Evolutionary conservation across 1,140 invertebrate species (phyloP), one percentile per base, ranked within the genome.

Genomic region (Antheraea mylitta): DNA sequence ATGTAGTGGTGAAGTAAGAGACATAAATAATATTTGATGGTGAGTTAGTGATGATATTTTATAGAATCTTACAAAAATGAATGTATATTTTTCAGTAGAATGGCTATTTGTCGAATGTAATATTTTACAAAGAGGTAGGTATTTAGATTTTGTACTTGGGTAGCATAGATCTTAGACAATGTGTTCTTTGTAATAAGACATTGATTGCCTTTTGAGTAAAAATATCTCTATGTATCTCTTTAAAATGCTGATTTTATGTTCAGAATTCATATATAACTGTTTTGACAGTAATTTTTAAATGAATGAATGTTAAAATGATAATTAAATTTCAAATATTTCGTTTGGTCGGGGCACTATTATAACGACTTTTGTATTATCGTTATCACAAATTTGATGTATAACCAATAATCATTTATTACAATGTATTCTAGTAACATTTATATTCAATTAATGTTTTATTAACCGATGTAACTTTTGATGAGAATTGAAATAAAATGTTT

Each of bases 141-240:
- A 60, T 36, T 65, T 79, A 76, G 74, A 74, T 79, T 79, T 79
- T 76, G 66, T 79, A 78, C 76, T 53, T 16, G 45, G 45, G 16
- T 53, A 53, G 45, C 16, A 53, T 53, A 53, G 30, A 60, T 30
- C 18, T 22, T 60, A 60, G 59, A 60, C 9, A 3, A 22, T 10
- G 18, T 22, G 59, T 60, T 60, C 59, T 19, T 30, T 60, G 22
- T 60, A 60, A 53, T 53, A 53, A 53, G 45, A 53, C 45, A 42
- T 7, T n/a, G 37, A 38, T 38, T 53, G 45, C 45, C 45, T 53
- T n/a, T 16, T 53, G 7, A 13, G 9, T 8, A 6, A 53, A 13
- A 16, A 42, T 0, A 4, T 42, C 6, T 53, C 45, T 16, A 16
- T 53, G 7, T 11, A 42, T 11, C 7, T 1, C 7, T 11, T 9